Evolutionary conservation across 2,797 vertebrate species (phyloP).

Genomic region (Ateles fusciceps): DNA sequence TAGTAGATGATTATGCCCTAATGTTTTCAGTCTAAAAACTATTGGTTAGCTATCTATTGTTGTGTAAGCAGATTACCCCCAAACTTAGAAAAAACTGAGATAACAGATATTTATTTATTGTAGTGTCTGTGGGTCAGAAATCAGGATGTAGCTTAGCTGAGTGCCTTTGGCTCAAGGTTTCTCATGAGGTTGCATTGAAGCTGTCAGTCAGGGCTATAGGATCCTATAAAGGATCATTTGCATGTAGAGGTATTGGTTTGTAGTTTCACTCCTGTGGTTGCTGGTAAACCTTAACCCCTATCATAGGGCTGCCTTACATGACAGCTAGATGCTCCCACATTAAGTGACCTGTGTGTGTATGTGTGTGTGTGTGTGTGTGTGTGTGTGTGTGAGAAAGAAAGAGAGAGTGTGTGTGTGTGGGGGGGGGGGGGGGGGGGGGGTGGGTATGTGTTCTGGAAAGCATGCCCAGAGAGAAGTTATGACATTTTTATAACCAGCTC

Average conservation of each 20-base stretch:
- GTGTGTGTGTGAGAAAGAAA: too few species aligned
- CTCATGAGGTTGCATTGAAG: too few species aligned
- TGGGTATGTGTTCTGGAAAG: background rate
- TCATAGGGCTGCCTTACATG: background rate
- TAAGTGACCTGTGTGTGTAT: background rate
- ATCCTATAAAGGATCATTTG: background rate
- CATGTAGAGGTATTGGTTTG: background rate
- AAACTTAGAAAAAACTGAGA: background rate
- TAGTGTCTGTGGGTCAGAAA: background rate
- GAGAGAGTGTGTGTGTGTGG: too few species aligned
- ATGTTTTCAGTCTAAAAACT: background rate
- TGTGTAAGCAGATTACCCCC: background rate
- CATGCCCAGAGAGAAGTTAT: background rate
- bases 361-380: too few species aligned
- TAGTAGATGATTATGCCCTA: background rate
- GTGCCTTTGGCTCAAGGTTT: too few species aligned
- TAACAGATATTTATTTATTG: background rate
- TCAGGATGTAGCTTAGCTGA: too few species aligned
- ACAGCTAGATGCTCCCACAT: background rate
- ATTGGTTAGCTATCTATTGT: background rate
- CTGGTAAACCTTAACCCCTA: background rate
- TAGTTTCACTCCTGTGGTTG: background rate
- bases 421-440: rapidly evolving
- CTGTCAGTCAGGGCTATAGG: too few species aligned
- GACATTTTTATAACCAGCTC: background rate